Evolutionary conservation across 2,888 invertebrate genomes (phyloP), one percentile per base, ranked within the genome.

Genomic region (Sinohyriopsis cumingii): DNA sequence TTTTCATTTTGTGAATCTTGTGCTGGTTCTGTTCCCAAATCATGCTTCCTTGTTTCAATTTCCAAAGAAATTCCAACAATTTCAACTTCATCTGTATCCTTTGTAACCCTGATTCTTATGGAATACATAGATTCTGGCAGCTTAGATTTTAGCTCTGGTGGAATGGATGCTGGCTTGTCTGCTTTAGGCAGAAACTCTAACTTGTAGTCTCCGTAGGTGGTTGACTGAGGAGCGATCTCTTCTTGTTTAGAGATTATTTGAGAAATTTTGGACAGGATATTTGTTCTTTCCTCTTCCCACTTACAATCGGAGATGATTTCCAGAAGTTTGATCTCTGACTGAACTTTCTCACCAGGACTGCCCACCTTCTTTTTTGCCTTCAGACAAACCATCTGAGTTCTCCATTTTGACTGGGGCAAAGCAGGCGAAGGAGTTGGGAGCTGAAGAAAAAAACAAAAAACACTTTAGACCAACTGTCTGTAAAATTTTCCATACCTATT

Each of bases 291-390:
- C 9, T 68, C 72, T 24, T 83, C 84, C 86, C 87, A 88, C 64
- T 82, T 79, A 74, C 87, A 87, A 69, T 87, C 85, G 19, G 86
- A 84, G 57, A 82, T 82, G 63, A 88, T 83, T 73, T 87, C 86
- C n/a, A 88, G 73, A 20, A 88, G 79, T 67, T 85, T 84, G 25
- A 86, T 83, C 66, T 77, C 77, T 25, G 76, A 63, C 20, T 57
- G 56, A 45, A 45, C 28, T 74, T 78, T 28, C 73, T 72, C 7
- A 68, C 73, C 59, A 63, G 72, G 19, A 19, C 73, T 70, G 1
- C 71, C 68, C 6, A 73, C 62, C 60, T 79, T 76, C 57, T 82
- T 80, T 73, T 80, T 85, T 28, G 84, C 82, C 64, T 83, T 82
- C 33, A 87, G 65, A 68, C 86, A 86, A 19, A 87, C 83, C 83